Evolutionary conservation across 2,797 vertebrate species (phyloP).

Genomic region (Hemibagrus guttatus): DNA sequence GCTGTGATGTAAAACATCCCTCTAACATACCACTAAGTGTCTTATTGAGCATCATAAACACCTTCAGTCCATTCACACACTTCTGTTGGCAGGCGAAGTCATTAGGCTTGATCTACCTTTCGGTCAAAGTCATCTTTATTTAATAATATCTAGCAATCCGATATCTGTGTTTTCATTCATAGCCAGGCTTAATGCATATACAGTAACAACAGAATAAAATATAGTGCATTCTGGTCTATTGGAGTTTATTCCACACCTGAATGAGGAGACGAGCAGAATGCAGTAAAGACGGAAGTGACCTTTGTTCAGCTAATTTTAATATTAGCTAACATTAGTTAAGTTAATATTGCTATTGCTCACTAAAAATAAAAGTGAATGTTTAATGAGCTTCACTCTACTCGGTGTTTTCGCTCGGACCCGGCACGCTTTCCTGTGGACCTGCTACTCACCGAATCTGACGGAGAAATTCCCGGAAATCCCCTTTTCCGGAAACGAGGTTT

Average conservation of each 20-base stretch:
- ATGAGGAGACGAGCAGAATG: neutral
- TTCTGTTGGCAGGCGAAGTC: neutral
- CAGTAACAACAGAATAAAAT: neutral
- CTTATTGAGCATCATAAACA: neutral
- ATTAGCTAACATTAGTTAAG: too few species aligned
- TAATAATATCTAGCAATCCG: neutral
- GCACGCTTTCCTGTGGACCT: too few species aligned
- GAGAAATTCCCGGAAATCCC: neutral
- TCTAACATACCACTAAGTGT: neutral
- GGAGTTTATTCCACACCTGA: neutral
- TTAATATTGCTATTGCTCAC: neutral
- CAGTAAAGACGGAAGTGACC: neutral
- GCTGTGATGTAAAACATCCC: neutral
- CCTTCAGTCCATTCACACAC: neutral
- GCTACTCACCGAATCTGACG: conserved; percentile 10
- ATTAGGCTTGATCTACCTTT: neutral
- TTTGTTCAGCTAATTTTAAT: too few species aligned
- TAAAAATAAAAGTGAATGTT: neutral
- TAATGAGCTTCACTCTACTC: neutral
- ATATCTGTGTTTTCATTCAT: neutral
- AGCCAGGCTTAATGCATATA: neutral
- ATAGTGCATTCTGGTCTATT: neutral
- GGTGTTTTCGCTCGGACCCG: neutral
- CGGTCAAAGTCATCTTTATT: neutral
- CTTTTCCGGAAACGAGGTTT: neutral